Evolutionary conservation across 53 echinoderm and acorn worm species (phyloP), one percentile per base, ranked within the genome.

Genomic region (Patiria pectinifera): DNA sequence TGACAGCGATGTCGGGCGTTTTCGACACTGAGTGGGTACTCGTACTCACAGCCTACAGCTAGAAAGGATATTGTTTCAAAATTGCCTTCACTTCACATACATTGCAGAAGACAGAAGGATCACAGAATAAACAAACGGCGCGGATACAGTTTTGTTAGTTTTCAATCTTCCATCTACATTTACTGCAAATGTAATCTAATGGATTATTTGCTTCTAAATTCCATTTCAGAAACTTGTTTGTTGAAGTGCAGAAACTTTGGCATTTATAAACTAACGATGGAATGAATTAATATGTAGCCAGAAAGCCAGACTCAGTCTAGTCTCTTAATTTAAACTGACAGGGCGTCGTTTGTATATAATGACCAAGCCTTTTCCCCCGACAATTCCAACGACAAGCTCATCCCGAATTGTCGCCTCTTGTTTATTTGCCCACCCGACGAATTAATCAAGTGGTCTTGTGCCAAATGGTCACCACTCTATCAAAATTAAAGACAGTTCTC

Each of bases 381-480:
- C 66, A 85, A 11, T 69, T 8, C 6, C 14, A 43, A 26, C 22
- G 2, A 45, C 47, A 72, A 69, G 9, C 63, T 45, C 43, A 43
- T 84, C 69, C 44, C 23, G 16, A 82, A 59, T 82, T 21, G 14
- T 13, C 49, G 1, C 24, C 59, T n/a, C 43, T 71, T 86, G 24
- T 86, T 86, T 72, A 11, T 86, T 86, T 24, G 19, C 60, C 59
- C 59, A 58, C 10, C 86, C 21, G 62, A 78, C n/a, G 53, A 62
- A 78, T 78, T 78, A 88, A 88, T 88, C 88, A 77, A 78, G 74
- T n/a, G 53, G 77, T 78, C 78, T n/a, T 43, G 35, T 46, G 26
- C 78, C 35, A 88, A 78, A 78, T 76, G 24, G 61, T 60, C 23
- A 2, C 88, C 78, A 88, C 88, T 88, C 77, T 77, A 88, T 84